Conservation (phyloP, 2,113 vertebrate species). For the Apodemus sylvaticus region DNA sequence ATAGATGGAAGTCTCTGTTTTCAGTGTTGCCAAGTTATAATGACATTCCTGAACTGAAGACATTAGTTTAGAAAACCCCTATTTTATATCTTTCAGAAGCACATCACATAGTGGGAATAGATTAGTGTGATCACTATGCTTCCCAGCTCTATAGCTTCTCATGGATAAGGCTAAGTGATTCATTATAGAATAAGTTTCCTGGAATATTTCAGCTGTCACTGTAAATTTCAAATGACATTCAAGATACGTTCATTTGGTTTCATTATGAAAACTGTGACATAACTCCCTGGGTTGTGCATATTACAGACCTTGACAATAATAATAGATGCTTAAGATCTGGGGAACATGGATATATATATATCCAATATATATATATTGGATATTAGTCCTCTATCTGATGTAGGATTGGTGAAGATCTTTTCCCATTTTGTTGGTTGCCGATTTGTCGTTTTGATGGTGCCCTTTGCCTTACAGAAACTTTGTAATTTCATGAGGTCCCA, state of each 20-base stretch:
- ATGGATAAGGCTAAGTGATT: not conserved
- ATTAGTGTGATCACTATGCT: not conserved
- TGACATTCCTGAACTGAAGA: not conserved
- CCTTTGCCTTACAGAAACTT: no score
- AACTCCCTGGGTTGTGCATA: not conserved
- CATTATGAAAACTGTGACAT: not conserved
- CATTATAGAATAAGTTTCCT: not conserved
- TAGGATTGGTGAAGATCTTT: no score
- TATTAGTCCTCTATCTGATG: no score
- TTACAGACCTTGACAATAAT: not conserved
- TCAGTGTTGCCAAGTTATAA: not conserved
- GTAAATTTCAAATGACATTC: not conserved
- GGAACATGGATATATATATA: not conserved
- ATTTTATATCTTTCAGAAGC: not conserved
- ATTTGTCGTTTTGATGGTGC: no score
- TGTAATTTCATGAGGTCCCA: no score
- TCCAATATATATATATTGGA: no score
- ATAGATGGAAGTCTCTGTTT: not conserved
- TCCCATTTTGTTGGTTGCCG: no score
- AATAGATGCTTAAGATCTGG: not conserved
- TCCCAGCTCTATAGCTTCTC: not conserved
- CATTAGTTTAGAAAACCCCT: not conserved
- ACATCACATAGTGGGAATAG: not conserved
- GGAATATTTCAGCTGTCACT: not conserved
- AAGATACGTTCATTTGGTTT: not conserved